A percentile compares a stretch with the other conserved stretches of the same genome.
Conservation (phyloP, 2,797 vertebrate genomes). For the Diglossa cyanea region DNA sequence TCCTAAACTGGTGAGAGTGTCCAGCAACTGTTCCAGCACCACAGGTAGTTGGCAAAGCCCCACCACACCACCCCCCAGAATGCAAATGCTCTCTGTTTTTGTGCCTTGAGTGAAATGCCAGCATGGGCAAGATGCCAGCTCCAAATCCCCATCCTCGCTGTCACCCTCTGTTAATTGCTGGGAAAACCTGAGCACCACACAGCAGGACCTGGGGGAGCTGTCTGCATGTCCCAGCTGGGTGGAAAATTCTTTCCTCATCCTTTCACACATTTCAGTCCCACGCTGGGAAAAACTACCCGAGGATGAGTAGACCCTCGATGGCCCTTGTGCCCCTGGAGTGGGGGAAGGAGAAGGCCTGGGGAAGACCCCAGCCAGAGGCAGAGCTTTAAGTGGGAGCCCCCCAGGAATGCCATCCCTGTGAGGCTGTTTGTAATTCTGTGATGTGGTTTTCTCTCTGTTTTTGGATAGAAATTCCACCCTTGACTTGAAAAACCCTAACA, state of each 20-base stretch:
- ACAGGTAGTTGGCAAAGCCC: fast-evolving
- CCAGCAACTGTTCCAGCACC: background rate
- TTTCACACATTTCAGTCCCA: background rate
- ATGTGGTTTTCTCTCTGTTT: background rate
- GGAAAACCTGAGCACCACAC: background rate
- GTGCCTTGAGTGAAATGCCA: background rate
- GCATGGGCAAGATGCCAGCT: background rate
- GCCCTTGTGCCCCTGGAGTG: background rate
- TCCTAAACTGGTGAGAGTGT: background rate
- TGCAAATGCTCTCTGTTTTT: background rate
- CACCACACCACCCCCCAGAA: background rate
- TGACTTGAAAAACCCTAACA: background rate
- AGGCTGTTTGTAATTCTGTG: background rate
- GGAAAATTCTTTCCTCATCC: background rate
- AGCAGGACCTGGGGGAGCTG: background rate
- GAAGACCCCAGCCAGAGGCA: background rate
- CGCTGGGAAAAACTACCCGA: fast-evolving
- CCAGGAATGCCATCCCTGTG: fast-evolving
- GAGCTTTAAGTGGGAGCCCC: background rate
- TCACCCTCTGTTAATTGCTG: background rate
- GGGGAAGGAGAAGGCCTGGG: background rate
- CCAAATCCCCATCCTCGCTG: background rate
- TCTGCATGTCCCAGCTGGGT: fast-evolving
- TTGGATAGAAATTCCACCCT: background rate
- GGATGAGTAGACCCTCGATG: fast-evolving